A percentile compares a stretch with the other conserved stretches of the same genome.
These are phyloP conservation scores for Euspilapteryx auroguttella DNA, from an alignment of 2,888 invertebrate species.

Conservation along the genomic window DNA sequence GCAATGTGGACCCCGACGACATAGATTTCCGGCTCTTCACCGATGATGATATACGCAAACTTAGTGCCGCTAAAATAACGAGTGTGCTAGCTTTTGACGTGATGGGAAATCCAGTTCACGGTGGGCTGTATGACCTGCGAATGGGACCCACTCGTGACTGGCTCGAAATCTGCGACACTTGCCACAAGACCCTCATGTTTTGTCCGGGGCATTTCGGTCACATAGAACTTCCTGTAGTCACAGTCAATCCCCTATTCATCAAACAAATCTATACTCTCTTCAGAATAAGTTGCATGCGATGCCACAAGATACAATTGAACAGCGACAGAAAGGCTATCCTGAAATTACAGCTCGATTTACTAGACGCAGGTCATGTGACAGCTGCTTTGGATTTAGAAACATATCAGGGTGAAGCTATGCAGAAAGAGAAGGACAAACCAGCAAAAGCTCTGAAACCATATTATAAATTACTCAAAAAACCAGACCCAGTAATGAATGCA, in stretches of 20 bases:
- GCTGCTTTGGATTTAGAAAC: slow-evolving; percentile 71
- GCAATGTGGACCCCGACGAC: slow-evolving; percentile 41
- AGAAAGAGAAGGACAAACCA: slow-evolving; percentile 35
- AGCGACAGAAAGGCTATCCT: slow-evolving; percentile 58
- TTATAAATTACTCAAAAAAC: slow-evolving; percentile 26
- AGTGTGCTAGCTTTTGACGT: slow-evolving; percentile 80
- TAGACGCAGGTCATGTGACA: slow-evolving; percentile 73
- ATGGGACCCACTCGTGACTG: slow-evolving; percentile 71
- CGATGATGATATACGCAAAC: slow-evolving; percentile 72
- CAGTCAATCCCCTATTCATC: slow-evolving; percentile 89
- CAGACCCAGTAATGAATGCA: slow-evolving; percentile 21
- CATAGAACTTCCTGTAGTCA: slow-evolving; percentile 85
- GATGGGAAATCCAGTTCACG: slow-evolving; percentile 77
- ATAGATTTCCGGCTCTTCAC: slow-evolving; percentile 72
- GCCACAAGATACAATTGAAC: slow-evolving; percentile 67
- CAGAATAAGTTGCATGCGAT: slow-evolving; percentile 70
- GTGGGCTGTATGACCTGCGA: slow-evolving; percentile 88
- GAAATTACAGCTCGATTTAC: slow-evolving; percentile 67
- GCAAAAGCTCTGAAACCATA: slow-evolving; percentile 40
- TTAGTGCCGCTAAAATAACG: slow-evolving; percentile 81
- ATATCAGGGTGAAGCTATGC: slow-evolving; percentile 27
- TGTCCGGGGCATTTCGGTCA: slow-evolving; percentile 96
- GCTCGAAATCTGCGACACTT: slow-evolving; percentile 78
- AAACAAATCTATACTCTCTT: slow-evolving; percentile 70
- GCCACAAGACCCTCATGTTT: slow-evolving; percentile 63